These are phyloP conservation scores for Zoanthus sociatus DNA, from an alignment of 92 coral and sea anemone species.

Conservation along the genomic window DNA sequence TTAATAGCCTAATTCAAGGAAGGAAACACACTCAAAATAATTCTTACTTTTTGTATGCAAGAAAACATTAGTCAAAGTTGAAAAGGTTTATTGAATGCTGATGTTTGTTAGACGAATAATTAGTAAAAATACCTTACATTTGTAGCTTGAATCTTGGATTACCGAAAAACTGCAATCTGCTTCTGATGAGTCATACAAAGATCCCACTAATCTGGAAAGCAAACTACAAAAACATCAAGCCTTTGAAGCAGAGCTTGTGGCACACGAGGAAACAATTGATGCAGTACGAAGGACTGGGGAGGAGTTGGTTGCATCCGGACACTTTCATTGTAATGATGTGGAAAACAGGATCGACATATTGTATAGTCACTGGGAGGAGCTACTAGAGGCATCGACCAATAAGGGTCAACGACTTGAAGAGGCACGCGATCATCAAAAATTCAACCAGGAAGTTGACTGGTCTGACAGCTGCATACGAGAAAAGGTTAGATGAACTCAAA, in stretches of 20 bases:
- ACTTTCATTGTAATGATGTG: constrained; percentile 85
- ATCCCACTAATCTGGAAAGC: constrained; percentile 92
- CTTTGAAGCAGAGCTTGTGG: constrained; percentile 93
- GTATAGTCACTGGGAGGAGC: constrained; percentile 93
- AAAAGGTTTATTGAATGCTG: not conserved
- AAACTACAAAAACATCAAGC: constrained; percentile 91
- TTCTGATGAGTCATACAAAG: constrained; percentile 90
- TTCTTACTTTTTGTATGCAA: too few relatives aligned
- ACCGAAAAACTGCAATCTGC: constrained; percentile 95
- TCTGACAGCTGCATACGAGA: constrained; percentile 91
- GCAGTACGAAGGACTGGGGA: constrained; percentile 85
- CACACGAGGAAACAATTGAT: constrained; percentile 85
- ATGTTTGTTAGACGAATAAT: not conserved
- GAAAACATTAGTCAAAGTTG: too few relatives aligned
- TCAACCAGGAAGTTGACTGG: constrained; percentile 86
- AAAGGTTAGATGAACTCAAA: constrained; percentile 61
- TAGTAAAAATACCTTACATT: not conserved
- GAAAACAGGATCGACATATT: constrained; percentile 87
- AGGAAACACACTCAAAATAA: too few relatives aligned
- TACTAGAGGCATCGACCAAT: constrained; percentile 85
- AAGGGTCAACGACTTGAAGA: constrained; percentile 88
- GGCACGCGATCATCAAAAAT: constrained; percentile 92
- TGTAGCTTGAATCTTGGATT: constrained; percentile 91
- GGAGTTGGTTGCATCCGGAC: constrained; percentile 84
- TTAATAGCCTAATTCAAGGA: too few relatives aligned